Conservation (phyloP, 1,140 invertebrate species). For the Eriocheir sinensis region DNA sequence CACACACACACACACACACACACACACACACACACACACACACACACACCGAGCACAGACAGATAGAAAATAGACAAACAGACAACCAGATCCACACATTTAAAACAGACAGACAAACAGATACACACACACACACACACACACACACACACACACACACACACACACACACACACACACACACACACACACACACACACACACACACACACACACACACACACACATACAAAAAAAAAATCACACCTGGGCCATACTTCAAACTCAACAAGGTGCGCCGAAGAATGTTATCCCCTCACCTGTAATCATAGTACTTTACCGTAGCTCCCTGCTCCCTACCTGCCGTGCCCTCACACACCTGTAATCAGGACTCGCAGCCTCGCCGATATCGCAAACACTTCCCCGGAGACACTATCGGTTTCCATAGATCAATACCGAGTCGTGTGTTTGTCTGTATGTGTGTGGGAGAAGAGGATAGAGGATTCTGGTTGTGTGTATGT, state of each 20-base stretch:
- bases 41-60: too few species aligned
- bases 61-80: too few species aligned
- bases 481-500: too few species aligned
- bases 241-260: too few species aligned
- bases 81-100: neutral
- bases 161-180: slow-evolving; percentile 13
- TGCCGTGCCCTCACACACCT: neutral
- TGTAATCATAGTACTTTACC: neutral
- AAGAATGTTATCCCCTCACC: neutral
- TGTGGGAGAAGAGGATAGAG: too few species aligned
- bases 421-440: slow-evolving; percentile 4
- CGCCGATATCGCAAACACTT: neutral
- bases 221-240: too few species aligned
- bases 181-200: slow-evolving; percentile 6
- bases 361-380: slow-evolving; percentile 20
- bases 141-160: slow-evolving; percentile 22
- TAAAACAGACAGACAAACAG: neutral
- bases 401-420: neutral
- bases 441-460: too few species aligned
- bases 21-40: slow-evolving; percentile 4
- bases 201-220: neutral
- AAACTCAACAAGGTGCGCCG: too few species aligned
- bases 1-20: slow-evolving; percentile 6
- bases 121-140: neutral
- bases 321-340: too few species aligned